Base-by-base conservation (phyloP, 2,888 invertebrate genomes). In the Glaucopsyche alexis region DNA sequence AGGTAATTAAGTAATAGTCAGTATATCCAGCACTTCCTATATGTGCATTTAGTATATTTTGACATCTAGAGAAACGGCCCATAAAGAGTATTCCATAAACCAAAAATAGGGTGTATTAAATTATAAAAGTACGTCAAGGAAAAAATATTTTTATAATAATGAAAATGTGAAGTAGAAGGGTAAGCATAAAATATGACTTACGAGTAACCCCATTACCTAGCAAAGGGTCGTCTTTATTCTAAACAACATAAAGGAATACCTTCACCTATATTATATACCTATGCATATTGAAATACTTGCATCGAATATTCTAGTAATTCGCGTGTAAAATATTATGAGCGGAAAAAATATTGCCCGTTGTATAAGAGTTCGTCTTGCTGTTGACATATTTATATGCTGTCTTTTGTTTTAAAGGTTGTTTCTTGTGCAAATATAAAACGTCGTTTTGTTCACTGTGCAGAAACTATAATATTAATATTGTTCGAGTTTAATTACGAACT, bases 211-310 rank as follows among this genome's bases (percentile, higher is more conserved):
- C 69, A 49, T 69, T 69, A 69, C 47, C 69, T 49, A 69, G 69
- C 47, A 49, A 69, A 49, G 69, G 67, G 67, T 67, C 69, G 49
- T 29, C 47, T 69, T 67, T 69, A 69, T 69, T 47, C 69, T 49
- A 47, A 45, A 69, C 47, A 47, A 47, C 69, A 69, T 69, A 69
- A 69, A 69, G 11, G 67, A 45, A 67, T 67, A 67, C 42, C 69
- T 69, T 69, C 49, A 49, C 47, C 69, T 2, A 69, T 49, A 69
- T 69, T 29, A 69, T 19, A 19, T 49, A 29, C 29, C 29, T 29
- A 69, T 69, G 69, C 49, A 69, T 69, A 69, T 69, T 47, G 69
- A 49, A 69, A 69, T 69, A 69, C 47, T 49, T 69, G 49, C 69
- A 69, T 69, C 49, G 69, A 69, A 49, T 49, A 69, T 69, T 69